Percentiles rank a stretch among this genome's conserved stretches.
Conservation (phyloP, 1,140 invertebrate species). For the Drosophila oshimai region DNA sequence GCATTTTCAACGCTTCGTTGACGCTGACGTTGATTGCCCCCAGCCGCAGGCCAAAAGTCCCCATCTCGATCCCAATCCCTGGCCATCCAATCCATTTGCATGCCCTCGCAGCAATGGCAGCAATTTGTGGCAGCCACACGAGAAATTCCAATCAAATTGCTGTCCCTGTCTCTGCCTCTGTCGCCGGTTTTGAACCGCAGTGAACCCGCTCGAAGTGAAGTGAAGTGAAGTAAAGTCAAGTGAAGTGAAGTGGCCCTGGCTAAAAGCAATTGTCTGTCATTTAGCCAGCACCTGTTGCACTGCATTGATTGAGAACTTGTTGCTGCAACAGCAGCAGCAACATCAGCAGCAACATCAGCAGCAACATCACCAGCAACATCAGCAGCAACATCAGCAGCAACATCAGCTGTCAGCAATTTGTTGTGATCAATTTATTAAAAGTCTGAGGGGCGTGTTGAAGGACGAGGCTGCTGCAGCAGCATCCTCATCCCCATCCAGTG, state of each 20-base stretch:
- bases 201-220: neutral
- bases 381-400: conserved; percentile 22
- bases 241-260: conserved; percentile 26
- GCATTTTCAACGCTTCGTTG: conserved; percentile 77
- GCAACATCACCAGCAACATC: conserved; percentile 11
- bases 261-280: conserved; percentile 57
- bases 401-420: conserved; percentile 80
- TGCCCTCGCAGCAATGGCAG: conserved; percentile 39
- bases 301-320: conserved; percentile 73
- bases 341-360: neutral
- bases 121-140: conserved; percentile 61
- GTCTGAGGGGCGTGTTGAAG: conserved; percentile 21
- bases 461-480: conserved; percentile 22
- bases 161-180: too few relatives aligned
- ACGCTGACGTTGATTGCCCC: conserved; percentile 54
- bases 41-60: conserved; percentile 29
- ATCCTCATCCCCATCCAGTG: conserved; percentile 21
- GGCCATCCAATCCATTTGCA: conserved; percentile 41
- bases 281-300: conserved; percentile 57
- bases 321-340: conserved; percentile 16
- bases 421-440: conserved; percentile 80
- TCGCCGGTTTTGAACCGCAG: conserved; percentile 9
- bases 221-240: too few relatives aligned
- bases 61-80: neutral
- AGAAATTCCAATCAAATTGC: conserved; percentile 76